phyloP scores from a whole-genome alignment of 2,888 invertebrate species.

The Drosophila mettleri region DNA sequence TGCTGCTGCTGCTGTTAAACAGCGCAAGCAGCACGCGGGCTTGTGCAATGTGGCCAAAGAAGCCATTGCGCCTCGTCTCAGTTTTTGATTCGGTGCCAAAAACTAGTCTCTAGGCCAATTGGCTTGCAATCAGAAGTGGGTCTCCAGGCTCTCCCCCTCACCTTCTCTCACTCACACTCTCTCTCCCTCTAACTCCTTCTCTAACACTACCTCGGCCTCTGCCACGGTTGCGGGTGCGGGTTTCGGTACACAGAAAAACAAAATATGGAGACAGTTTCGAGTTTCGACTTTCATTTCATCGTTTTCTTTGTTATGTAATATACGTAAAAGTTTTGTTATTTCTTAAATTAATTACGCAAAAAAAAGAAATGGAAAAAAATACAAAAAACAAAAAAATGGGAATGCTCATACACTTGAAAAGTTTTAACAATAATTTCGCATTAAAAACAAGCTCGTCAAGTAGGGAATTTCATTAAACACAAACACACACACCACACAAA shows the following conservation, averaged over 20 bases:
- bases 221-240: constrained; percentile 21
- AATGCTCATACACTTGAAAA: constrained; percentile 84
- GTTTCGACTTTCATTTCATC: constrained; percentile 48
- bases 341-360: constrained; percentile 48
- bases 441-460: constrained; percentile 68
- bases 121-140: constrained; percentile 40
- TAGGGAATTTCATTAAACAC: constrained; percentile 76
- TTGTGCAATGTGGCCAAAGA: constrained; percentile 47
- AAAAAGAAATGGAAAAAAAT: constrained; percentile 13
- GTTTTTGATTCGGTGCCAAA: constrained; percentile 78
- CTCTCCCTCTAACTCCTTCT: constrained; percentile 5
- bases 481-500: constrained; percentile 54
- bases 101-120: constrained; percentile 65
- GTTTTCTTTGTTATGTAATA: constrained; percentile 67
- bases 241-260: constrained; percentile 24
- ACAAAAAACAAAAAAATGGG: constrained; percentile 39
- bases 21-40: constrained; percentile 59
- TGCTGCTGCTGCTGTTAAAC: constrained; percentile 39
- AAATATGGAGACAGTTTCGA: constrained; percentile 36
- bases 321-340: constrained; percentile 52
- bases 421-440: constrained; percentile 80
- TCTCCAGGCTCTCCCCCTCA: constrained; percentile 18
- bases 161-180: neutral
- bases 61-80: constrained; percentile 41
- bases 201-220: constrained; percentile 12